Evolutionary conservation across 2,888 invertebrate species (phyloP), one percentile per base, ranked within the genome.

Genomic region (Acanthoscelides obtectus): DNA sequence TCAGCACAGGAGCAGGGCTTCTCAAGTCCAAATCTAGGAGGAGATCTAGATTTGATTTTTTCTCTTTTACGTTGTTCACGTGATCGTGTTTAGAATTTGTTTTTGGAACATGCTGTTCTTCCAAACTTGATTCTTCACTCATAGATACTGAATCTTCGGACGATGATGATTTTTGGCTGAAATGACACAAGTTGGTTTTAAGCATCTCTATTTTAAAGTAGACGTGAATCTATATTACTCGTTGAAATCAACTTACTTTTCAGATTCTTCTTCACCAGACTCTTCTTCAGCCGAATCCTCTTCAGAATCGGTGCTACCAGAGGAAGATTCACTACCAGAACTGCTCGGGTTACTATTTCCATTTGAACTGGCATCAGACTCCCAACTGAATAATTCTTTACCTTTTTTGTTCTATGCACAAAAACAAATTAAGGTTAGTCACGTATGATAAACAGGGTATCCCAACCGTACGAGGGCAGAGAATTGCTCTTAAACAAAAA

Each of bases 1-100:
- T 94, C 90, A 95, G 91, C 17, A 93, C 90, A 68, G 94, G 94
- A 75, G 91, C 86, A 74, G 89, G 88, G 64, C 92, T 90, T 71
- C 91, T 90, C 87, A 89, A 87, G 79, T 90, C 89, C 76, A 97
- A 86, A 82, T 96, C 96, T 64, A 97, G 84, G 12, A 97, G 86
- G 20, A 97, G 86, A 84, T 97, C 96, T 75, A 95, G 85, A 85
- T 95, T 95, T 4, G 92, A 88, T 79, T 88, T 89, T 12, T 76
- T 72, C 25, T 73, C 72, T n/a, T 70, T 73, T 75, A 71, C 78
- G 79, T 64, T 77, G 76, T 70, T 78, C 78, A 20, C 78, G 77
- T 20, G 77, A 76, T 25, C 76, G 73, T 71, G 79, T 79, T 65
- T 79, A 79, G 20, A 75, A 77, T 22, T 74, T 77, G 72, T 79